Evolutionary conservation across 2,113 vertebrate species (phyloP).

Genomic region (Elephantulus edwardii): DNA sequence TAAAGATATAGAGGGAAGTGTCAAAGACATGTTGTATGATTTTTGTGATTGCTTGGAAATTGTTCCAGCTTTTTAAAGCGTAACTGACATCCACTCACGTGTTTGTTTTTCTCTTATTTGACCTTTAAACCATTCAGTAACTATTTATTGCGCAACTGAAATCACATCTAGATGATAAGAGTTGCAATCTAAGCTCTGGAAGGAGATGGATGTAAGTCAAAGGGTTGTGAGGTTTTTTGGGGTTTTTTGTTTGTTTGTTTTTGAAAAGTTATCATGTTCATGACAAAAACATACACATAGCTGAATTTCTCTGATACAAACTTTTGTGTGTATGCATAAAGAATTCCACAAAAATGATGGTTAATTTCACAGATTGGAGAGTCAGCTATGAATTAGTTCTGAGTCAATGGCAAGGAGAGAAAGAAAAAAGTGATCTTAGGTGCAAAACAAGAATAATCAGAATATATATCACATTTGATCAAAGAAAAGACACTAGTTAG

Average conservation of each 20-base stretch:
- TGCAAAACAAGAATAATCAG: no score
- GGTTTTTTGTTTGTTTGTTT: no score
- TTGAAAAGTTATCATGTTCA: not conserved
- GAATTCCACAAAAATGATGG: not conserved
- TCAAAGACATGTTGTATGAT: not conserved
- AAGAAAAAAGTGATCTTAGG: no score
- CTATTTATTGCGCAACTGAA: conserved; percentile 29
- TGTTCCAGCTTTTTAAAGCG: not conserved
- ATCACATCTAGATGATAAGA: not conserved
- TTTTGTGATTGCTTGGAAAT: conserved; percentile 13
- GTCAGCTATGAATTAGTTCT: no score
- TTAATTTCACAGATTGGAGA: not conserved
- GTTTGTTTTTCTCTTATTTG: not conserved
- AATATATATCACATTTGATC: no score
- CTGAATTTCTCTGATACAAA: not conserved
- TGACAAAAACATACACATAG: not conserved
- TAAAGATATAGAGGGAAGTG: not conserved
- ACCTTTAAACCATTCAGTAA: conserved; percentile 32
- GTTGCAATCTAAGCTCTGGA: not conserved
- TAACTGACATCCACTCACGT: not conserved
- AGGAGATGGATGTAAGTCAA: not conserved
- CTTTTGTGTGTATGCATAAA: not conserved
- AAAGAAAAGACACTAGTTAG: no score
- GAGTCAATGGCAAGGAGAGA: no score
- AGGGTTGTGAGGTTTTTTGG: no score